Conservation (phyloP, 2,797 vertebrate genomes). For the Schizopygopsis pylzovi region DNA sequence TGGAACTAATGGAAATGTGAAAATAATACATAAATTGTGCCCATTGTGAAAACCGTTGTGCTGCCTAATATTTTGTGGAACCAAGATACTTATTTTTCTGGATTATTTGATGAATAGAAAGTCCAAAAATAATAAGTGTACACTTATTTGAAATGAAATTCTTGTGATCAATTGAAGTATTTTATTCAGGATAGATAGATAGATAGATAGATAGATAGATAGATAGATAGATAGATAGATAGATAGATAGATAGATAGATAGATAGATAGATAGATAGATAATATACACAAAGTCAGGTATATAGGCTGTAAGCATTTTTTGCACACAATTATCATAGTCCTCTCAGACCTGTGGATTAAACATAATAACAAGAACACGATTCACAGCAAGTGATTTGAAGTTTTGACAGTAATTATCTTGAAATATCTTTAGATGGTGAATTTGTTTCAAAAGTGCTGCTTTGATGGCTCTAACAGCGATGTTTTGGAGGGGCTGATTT, state of each 20-base stretch:
- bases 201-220: background rate
- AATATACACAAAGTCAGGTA: background rate
- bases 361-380: background rate
- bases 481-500: background rate
- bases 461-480: background rate
- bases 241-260: too few relatives aligned
- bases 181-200: background rate
- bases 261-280: too few relatives aligned
- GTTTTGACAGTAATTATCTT: conserved; percentile 23
- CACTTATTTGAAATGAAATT: background rate
- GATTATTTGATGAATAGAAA: background rate
- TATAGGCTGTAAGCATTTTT: background rate
- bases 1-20: background rate
- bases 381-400: conserved; percentile 4
- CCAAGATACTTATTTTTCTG: background rate
- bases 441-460: conserved; percentile 9
- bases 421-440: background rate
- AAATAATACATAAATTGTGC: background rate
- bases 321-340: background rate
- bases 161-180: background rate
- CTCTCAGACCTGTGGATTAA: background rate
- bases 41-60: background rate
- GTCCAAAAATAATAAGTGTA: too few relatives aligned
- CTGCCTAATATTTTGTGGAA: background rate
- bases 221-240: too few relatives aligned